Conservation (phyloP, 2,113 vertebrate genomes). For the Semnornis frantzii region DNA sequence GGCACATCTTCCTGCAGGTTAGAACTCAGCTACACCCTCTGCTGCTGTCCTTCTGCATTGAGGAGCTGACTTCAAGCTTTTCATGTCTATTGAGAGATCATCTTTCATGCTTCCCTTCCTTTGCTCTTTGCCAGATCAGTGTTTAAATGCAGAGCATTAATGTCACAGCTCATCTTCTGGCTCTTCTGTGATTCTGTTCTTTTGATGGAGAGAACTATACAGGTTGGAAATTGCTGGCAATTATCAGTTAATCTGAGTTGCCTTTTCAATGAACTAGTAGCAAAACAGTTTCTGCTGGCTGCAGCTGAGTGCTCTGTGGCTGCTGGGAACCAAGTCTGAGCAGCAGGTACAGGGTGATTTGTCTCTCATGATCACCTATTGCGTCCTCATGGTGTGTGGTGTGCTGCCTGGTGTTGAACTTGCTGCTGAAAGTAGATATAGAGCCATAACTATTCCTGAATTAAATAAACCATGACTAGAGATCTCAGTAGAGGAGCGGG, state of each 20-base stretch:
- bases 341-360: background rate
- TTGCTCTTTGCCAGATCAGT: background rate
- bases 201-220: background rate
- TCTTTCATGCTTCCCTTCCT: background rate
- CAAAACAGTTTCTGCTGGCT: background rate
- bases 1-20: background rate
- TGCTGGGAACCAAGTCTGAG: background rate
- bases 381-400: fast-evolving
- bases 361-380: background rate
- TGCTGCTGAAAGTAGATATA: background rate
- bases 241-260: background rate
- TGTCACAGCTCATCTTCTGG: background rate
- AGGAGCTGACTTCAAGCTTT: background rate
- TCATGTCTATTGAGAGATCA: background rate
- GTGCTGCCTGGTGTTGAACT: background rate
- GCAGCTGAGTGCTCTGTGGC: background rate
- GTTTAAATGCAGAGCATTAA: background rate
- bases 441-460: background rate
- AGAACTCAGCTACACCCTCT: background rate
- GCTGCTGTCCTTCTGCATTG: background rate
- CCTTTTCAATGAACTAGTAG: background rate
- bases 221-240: background rate
- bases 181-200: background rate
- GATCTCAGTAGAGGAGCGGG: background rate
- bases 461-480: background rate